A percentile compares a stretch with the other conserved stretches of the same genome.
Conservation (phyloP, 1,140 invertebrate genomes). For the Cecropterus lyciades region DNA sequence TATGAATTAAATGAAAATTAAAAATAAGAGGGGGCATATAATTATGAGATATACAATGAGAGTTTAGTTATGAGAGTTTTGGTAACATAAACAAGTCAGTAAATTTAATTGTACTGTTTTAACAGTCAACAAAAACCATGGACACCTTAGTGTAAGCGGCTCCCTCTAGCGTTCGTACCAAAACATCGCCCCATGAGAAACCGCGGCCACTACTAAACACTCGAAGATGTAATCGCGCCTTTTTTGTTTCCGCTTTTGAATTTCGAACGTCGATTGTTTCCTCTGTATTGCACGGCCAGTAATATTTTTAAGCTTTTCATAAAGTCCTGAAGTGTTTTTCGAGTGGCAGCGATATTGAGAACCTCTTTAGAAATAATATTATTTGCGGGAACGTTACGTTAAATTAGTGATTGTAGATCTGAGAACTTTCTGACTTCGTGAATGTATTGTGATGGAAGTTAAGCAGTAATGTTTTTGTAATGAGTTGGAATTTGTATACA, state of each 20-base stretch:
- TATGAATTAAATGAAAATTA: too few relatives aligned
- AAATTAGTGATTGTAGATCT: slow-evolving; percentile 31
- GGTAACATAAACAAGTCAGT: too few relatives aligned
- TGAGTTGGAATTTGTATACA: slow-evolving; percentile 13
- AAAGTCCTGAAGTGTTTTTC: slow-evolving; percentile 31
- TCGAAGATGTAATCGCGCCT: slow-evolving; percentile 77
- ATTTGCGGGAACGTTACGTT: slow-evolving; percentile 30
- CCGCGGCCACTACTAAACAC: slow-evolving; percentile 54
- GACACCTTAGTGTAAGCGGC: slow-evolving; percentile 37
- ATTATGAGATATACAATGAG: too few relatives aligned
- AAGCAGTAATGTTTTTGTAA: slow-evolving; percentile 31
- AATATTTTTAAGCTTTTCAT: slow-evolving; percentile 36
- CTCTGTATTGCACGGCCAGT: slow-evolving; percentile 32
- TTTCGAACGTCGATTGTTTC: slow-evolving; percentile 35
- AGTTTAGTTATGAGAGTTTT: too few relatives aligned
- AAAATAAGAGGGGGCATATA: too few relatives aligned
- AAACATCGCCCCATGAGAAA: slow-evolving; percentile 80
- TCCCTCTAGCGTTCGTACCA: slow-evolving; percentile 73
- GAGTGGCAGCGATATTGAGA: slow-evolving; percentile 36
- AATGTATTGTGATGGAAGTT: slow-evolving; percentile 1
- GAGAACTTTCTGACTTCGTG: slow-evolving; percentile 33
- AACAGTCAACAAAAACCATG: too few relatives aligned
- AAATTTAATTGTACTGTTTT: too few relatives aligned
- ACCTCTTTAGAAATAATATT: slow-evolving; percentile 33
- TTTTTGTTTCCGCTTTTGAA: slow-evolving; percentile 52